These are phyloP conservation scores for Odontocerum albicorne DNA, from an alignment of 2,888 invertebrate species.

Conservation along the genomic window DNA sequence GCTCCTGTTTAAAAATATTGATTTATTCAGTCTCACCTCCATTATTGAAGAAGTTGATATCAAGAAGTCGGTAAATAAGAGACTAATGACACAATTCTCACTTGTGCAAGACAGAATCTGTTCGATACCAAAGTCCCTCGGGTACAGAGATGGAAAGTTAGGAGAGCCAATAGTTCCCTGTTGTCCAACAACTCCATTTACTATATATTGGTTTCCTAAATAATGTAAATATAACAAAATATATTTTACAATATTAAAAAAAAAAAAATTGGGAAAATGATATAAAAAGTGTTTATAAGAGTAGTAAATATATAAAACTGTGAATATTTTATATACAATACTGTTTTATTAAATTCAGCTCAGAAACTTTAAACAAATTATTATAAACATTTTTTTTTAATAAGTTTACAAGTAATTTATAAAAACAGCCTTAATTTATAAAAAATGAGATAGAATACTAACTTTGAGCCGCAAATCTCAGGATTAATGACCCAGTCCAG, in stretches of 20 bases:
- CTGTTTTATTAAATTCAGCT: background rate
- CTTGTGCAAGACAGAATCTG: conserved; percentile 26
- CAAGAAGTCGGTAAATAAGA: conserved; percentile 32
- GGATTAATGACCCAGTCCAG: conserved; percentile 22
- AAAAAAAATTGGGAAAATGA: too few relatives aligned
- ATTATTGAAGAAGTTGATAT: conserved; percentile 33
- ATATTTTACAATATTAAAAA: too few relatives aligned
- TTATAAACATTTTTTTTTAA: too few relatives aligned
- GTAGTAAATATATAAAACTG: too few relatives aligned
- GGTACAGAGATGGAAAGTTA: conserved; percentile 31
- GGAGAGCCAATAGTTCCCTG: conserved; percentile 27
- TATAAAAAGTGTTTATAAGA: too few relatives aligned
- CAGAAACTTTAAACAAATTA: too few relatives aligned
- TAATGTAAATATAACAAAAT: background rate
- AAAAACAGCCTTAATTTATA: background rate
- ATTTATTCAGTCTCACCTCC: too few relatives aligned
- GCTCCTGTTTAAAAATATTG: too few relatives aligned
- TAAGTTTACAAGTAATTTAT: too few relatives aligned
- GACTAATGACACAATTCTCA: conserved; percentile 20
- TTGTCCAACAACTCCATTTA: conserved; percentile 25
- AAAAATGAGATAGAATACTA: background rate
- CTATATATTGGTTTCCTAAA: conserved; percentile 34
- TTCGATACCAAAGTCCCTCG: conserved; percentile 29
- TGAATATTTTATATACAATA: too few relatives aligned
- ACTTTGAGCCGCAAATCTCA: conserved; percentile 27